Evolutionary conservation across 2,797 vertebrate species (phyloP), one percentile per base, ranked within the genome.

Genomic region (Pelodytes ibericus): DNA sequence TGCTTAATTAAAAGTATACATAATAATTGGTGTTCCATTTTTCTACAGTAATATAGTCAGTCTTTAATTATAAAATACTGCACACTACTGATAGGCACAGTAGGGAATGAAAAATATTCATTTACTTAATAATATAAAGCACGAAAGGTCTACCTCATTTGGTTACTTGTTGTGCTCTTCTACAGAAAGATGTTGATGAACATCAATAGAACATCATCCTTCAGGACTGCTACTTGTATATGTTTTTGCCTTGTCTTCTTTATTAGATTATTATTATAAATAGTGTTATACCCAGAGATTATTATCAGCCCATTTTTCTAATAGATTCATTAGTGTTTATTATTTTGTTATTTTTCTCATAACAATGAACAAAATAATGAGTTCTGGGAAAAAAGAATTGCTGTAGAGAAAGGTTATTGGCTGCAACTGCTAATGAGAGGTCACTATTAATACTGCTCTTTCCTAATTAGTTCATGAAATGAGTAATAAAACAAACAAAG

Each of bases 401-500:
- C 58, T 44, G 60, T 30, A 62, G n/a, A 63, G 57, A 77, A 71
- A 64, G 61, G 61, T 72, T 77, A 71, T 71, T 71, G 75, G 68
- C 65, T 72, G 26, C 24, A 60, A 6, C 31, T 27, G 69, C 62
- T 77, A 77, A 72, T 66, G 53, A 77, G 69, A 72, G 75, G 75
- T 72, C 69, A 77, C 16, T 47, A 72, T 26, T 51, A 65, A 59
- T 67, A 72, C 20, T 30, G 61, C 8, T 60, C 30, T 67, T 9
- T 60, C 30, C 62, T 77, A 77, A 77, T 77, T 72, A 77, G 69
- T 66, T 77, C 22, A 77, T 25, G 20, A 66, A 66, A 72, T 77
- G 68, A 51, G 36, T 66, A 72, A 59, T 59, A 77, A 59, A 65
- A 72, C 29, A 66, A 77, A 66, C 53, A 77, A 72, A 77, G 30